Conservation (phyloP, 2,797 vertebrate genomes). For the Gorsachius magnificus region DNA sequence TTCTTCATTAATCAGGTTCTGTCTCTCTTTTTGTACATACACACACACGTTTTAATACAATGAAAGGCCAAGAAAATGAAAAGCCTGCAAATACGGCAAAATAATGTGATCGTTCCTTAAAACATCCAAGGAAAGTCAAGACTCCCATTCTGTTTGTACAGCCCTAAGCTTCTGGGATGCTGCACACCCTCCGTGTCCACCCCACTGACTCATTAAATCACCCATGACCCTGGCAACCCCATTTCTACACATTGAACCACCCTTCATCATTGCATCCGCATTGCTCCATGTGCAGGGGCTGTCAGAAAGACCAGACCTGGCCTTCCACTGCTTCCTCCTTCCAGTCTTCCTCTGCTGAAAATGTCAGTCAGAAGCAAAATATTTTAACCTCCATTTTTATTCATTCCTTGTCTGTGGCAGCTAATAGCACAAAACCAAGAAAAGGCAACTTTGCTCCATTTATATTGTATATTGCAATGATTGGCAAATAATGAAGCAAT, state of each 20-base stretch:
- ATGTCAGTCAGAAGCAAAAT: not conserved
- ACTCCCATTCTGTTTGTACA: not conserved
- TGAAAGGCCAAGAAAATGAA: not conserved
- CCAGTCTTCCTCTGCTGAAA: not conserved
- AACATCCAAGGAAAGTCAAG: not conserved
- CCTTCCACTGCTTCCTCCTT: not conserved
- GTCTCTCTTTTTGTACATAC: not conserved
- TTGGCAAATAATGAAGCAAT: not conserved
- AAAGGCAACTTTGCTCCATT: not conserved
- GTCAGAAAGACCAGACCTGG: not conserved
- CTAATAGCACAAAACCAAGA: not conserved
- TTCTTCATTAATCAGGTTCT: not conserved
- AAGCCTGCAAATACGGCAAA: not conserved
- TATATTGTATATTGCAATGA: not conserved
- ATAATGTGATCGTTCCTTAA: not conserved
- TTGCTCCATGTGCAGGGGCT: not conserved
- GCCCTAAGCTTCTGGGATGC: not conserved
- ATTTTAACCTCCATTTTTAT: not conserved
- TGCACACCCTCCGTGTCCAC: not conserved
- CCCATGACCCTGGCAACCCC: not conserved
- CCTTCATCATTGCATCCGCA: not conserved
- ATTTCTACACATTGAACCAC: not conserved
- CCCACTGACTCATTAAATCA: not conserved
- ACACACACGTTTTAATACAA: accelerated
- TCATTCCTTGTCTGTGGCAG: not conserved